Evolutionary conservation across 2,797 vertebrate genomes (phyloP).

Genomic region (Strix occidentalis): DNA sequence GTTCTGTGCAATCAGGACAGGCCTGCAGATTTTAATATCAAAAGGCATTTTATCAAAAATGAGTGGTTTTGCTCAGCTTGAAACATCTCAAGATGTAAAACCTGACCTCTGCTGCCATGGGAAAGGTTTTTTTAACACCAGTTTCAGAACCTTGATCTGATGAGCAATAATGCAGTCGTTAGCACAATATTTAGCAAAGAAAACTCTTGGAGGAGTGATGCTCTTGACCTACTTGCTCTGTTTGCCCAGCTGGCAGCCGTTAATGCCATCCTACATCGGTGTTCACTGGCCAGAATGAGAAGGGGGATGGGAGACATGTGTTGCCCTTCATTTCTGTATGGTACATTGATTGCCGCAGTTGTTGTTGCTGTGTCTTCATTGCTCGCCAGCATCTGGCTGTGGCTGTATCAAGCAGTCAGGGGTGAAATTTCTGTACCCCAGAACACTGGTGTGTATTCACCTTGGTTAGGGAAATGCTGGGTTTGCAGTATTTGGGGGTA

Average conservation of each 20-base stretch:
- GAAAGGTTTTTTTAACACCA: neutral
- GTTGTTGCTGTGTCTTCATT: neutral
- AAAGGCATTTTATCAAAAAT: slow-evolving; percentile 5
- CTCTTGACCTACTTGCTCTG: slow-evolving; percentile 59
- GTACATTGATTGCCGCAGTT: neutral
- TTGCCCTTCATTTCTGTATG: neutral
- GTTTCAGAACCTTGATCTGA: neutral
- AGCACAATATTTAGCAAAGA: neutral
- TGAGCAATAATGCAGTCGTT: neutral
- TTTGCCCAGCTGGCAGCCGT: slow-evolving; percentile 10
- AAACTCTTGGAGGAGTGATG: slow-evolving; percentile 17
- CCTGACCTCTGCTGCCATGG: neutral
- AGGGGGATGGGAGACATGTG: neutral
- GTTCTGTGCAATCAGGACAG: neutral
- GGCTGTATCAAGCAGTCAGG: neutral
- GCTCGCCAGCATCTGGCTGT: neutral
- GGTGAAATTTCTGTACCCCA: neutral
- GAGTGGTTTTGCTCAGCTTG: neutral
- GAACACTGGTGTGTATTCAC: neutral
- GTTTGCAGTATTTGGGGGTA: neutral
- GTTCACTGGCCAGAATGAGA: neutral
- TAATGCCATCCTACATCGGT: neutral
- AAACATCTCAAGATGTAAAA: neutral
- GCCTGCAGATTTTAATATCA: neutral
- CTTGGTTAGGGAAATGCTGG: neutral